These are phyloP conservation scores for Tor tambroides DNA, from an alignment of 2,113 vertebrate genomes.

Conservation along the genomic window DNA sequence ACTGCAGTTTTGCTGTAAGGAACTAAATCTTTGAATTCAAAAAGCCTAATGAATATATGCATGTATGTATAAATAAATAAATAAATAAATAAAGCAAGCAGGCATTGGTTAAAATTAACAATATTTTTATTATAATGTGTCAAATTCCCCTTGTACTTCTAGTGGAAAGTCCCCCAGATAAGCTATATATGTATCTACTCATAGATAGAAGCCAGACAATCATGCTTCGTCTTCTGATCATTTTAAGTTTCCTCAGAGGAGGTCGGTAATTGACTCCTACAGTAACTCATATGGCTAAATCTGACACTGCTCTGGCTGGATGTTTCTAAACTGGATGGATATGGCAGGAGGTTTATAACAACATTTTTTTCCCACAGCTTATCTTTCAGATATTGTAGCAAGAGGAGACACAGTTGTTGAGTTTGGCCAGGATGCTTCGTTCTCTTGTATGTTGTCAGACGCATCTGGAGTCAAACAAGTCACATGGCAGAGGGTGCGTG, in stretches of 20 bases:
- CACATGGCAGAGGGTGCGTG: conserved; percentile 34
- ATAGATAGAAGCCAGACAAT: background rate
- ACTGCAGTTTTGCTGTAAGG: background rate
- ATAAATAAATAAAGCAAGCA: background rate
- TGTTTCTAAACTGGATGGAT: background rate
- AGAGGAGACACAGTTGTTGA: background rate
- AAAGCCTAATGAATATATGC: background rate
- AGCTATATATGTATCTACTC: background rate
- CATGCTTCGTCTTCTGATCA: conserved; percentile 5
- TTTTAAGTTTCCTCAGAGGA: background rate
- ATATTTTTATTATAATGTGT: background rate
- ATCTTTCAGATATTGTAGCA: conserved; percentile 9
- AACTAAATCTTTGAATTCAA: background rate
- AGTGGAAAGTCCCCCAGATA: background rate
- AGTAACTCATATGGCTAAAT: background rate
- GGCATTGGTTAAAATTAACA: background rate
- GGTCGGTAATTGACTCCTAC: conserved; percentile 26
- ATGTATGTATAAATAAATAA: background rate
- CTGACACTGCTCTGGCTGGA: conserved; percentile 5
- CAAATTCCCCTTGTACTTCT: background rate
- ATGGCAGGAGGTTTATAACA: conserved; percentile 18
- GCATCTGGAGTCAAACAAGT: conserved; percentile 48
- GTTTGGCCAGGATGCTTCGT: background rate
- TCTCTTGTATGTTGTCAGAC: conserved; percentile 24
- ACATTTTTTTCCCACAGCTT: conserved; percentile 28